A percentile compares a stretch with the other conserved stretches of the same genome.
phyloP scores from a whole-genome alignment of 1,140 invertebrate species.

The Coptotermes formosanus region DNA sequence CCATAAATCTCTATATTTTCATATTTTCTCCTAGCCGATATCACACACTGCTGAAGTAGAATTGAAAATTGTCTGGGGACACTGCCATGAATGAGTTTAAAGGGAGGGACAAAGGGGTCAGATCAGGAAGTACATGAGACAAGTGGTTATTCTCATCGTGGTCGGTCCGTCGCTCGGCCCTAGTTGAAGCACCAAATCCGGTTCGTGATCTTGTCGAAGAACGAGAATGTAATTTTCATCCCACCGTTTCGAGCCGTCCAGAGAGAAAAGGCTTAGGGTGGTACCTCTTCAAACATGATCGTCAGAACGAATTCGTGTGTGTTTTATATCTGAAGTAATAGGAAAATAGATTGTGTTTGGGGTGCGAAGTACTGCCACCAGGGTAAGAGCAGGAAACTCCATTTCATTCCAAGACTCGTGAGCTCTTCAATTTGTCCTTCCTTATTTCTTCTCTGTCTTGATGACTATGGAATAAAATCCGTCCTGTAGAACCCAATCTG shows the following conservation, averaged over 20 bases:
- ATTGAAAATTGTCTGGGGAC: constrained; percentile 2
- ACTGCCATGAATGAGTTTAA: background rate
- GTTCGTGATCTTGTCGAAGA: constrained; percentile 29
- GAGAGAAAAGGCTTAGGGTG: constrained; percentile 3
- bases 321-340: constrained; percentile 26
- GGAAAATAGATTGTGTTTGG: constrained; percentile 25
- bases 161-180: background rate
- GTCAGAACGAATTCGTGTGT: background rate
- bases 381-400: background rate
- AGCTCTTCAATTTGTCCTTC: too few species aligned
- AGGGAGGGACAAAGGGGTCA: background rate
- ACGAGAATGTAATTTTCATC: constrained; percentile 29
- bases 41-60: background rate
- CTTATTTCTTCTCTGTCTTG: too few species aligned
- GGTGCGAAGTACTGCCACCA: background rate
- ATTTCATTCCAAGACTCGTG: background rate
- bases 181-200: constrained; percentile 21
- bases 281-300: constrained; percentile 22
- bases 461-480: too few species aligned
- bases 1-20: background rate
- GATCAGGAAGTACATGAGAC: background rate
- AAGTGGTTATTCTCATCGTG: background rate
- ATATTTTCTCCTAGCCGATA: background rate
- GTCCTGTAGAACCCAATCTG: too few species aligned
- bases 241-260: background rate